Evolutionary conservation across 2,113 vertebrate species (phyloP), one percentile per base, ranked within the genome.

Genomic region (Accipiter cooperii): DNA sequence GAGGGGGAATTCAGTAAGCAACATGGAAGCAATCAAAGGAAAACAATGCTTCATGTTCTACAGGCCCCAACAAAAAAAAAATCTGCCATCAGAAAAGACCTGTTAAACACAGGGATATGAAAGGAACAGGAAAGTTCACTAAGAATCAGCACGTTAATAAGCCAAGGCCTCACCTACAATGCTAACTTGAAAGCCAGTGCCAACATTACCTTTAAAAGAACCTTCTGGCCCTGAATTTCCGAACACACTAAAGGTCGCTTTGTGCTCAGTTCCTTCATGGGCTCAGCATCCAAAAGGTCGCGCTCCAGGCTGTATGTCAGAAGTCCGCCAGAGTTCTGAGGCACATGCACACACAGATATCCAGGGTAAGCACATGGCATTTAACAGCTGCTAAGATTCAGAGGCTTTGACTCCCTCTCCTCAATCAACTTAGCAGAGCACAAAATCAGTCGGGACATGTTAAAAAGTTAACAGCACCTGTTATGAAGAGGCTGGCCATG

Each of bases 121-220:
- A 69, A 51, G 29, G 26, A 71, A 33, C 52, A 74, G 21, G 22
- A 42, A 36, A 64, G 55, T 34, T 63, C 36, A 34, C 34, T 81
- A 58, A 84, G 34, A 73, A 84, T 40, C 31, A 65, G 46, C 44
- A 73, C 1, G 0, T 26, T 60, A 44, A 21, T 11, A 49, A 49
- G 47, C 16, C 42, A 69, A 84, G 16, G 42, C 36, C 42, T 55
- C 54, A 16, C 36, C 21, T 44, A 28, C n/a, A 75, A 52, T 5
- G 5, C 10, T 17, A 44, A 58, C 10, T 34, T 36, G 18, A 69
- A 84, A 88, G 47, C 24, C 71, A 75, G 17, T 51, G 74, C 65
- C 42, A 93, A 73, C 58, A 16, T 95, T 97, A 99, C 98, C 98
- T 99, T 99, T 66, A 99, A 90, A 64, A 99, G 98, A 90, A 99